Evolutionary conservation across 2,797 vertebrate genomes (phyloP), one percentile per base, ranked within the genome.

Genomic region (Notamacropus eugenii): DNA sequence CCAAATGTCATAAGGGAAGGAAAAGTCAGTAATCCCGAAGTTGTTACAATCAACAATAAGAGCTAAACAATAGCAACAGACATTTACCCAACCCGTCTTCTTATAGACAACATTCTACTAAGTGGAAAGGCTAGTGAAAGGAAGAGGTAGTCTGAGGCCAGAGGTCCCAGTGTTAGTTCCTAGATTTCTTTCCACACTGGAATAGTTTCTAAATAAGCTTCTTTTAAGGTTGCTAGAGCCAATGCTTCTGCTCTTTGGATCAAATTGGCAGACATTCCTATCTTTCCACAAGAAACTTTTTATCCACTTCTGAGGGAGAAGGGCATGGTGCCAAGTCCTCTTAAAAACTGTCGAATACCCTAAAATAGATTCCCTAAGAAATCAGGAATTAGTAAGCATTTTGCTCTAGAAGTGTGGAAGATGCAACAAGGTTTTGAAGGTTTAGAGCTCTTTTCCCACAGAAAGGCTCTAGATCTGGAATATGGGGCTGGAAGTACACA

Each of bases 1-100:
- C 50, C 90, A 96, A 93, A 97, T 46, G 57, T 94, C 52, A 55
- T 97, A 34, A 97, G 95, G 95, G 13, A 82, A 82, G 2, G 67
- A 40, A 82, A 55, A 94, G 92, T 93, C 55, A 90, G 1, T 8
- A 40, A 82, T 82, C 28, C 19, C 24, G 14, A 82, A 40, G n/a
- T 40, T n/a, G 22, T 94, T 93, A 62, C 3, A 95, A 50, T 95
- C 54, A 97, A 97, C 90, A 19, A 28, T 91, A 95, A 5, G 34
- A 90, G 59, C 52, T 91, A 19, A 54, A n/a, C 2, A 94, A 56
- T 13, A 91, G 82, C 90, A 92, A 31, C 12, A 92, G 52, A 93
- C 27, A 56, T 6, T 46, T 31, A 95, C 95, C 54, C 3, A 90
- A 95, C 92, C 29, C 4, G 14, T 91, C 29, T 62, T 16, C 22